Evolutionary conservation across 1,140 invertebrate species (phyloP).

Genomic region (Cardiocondyla obscurior): DNA sequence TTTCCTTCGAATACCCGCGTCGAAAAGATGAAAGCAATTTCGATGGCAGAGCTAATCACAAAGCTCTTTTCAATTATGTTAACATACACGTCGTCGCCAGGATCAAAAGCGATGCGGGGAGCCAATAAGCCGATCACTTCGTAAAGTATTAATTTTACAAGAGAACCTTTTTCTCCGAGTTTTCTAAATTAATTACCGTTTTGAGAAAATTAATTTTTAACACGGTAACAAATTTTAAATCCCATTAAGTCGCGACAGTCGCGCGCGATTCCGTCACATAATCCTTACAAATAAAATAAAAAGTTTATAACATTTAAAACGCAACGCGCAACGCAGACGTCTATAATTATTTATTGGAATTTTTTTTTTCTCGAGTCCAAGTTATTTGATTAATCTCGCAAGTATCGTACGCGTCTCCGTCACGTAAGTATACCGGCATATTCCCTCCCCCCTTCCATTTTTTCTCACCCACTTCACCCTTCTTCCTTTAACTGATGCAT

Average conservation of each 20-base stretch:
- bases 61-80: conserved; percentile 46
- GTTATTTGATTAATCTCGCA: neutral
- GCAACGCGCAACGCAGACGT: no score
- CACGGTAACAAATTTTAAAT: neutral
- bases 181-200: conserved; percentile 7
- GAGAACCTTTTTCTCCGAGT: conserved; percentile 11
- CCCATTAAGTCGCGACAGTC: neutral
- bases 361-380: no score
- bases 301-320: no score
- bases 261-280: no score
- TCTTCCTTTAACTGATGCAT: conserved; percentile 55
- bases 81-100: conserved; percentile 33
- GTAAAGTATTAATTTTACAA: conserved; percentile 45
- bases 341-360: no score
- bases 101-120: conserved; percentile 47
- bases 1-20: conserved; percentile 23
- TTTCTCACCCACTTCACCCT: neutral
- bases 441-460: neutral
- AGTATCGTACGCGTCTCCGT: neutral
- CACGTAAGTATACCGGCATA: neutral
- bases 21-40: conserved; percentile 50
- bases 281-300: neutral
- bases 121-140: conserved; percentile 36
- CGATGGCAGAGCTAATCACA: conserved; percentile 33
- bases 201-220: neutral